Percentiles rank a stretch among this genome's conserved stretches.
Evolutionary conservation across 1,140 invertebrate genomes (phyloP).

Genomic region (Hormaphis cornu): DNA sequence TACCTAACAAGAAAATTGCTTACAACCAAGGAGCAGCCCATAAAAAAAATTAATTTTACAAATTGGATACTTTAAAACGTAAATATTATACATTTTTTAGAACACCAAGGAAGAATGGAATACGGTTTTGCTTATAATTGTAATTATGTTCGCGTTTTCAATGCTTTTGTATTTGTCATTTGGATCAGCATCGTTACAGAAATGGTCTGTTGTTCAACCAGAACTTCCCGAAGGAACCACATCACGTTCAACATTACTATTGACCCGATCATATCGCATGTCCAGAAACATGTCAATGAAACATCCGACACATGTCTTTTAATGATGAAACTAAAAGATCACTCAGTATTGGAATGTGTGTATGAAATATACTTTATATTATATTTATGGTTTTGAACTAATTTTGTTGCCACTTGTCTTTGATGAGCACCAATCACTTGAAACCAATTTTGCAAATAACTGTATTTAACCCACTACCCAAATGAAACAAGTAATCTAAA

Average conservation of each 20-base stretch:
- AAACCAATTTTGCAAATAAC: too few species aligned
- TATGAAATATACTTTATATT: too few species aligned
- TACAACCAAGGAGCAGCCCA: too few species aligned
- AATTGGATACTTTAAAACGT: too few species aligned
- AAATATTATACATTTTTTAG: not conserved
- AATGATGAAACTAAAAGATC: not conserved
- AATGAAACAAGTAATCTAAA: too few species aligned
- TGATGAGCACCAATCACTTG: too few species aligned
- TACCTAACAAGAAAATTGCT: too few species aligned
- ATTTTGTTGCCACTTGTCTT: too few species aligned
- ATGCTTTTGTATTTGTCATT: slow-evolving; percentile 3
- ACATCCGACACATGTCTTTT: slow-evolving; percentile 2
- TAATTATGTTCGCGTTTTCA: not conserved
- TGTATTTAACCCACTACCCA: too few species aligned
- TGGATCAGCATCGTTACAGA: slow-evolving; percentile 7
- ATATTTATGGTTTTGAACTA: too few species aligned
- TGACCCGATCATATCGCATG: not conserved
- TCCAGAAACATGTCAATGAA: not conserved
- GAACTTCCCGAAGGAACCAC: not conserved
- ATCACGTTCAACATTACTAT: not conserved
- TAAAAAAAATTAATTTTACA: too few species aligned
- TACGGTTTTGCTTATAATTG: not conserved
- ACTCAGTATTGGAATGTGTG: too few species aligned
- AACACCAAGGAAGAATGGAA: slow-evolving; percentile 10
- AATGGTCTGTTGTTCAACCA: not conserved